Percentiles rank a stretch among this genome's conserved stretches.
These are phyloP conservation scores for Mallotus villosus DNA, from an alignment of 2,797 vertebrate genomes.

Conservation along the genomic window DNA sequence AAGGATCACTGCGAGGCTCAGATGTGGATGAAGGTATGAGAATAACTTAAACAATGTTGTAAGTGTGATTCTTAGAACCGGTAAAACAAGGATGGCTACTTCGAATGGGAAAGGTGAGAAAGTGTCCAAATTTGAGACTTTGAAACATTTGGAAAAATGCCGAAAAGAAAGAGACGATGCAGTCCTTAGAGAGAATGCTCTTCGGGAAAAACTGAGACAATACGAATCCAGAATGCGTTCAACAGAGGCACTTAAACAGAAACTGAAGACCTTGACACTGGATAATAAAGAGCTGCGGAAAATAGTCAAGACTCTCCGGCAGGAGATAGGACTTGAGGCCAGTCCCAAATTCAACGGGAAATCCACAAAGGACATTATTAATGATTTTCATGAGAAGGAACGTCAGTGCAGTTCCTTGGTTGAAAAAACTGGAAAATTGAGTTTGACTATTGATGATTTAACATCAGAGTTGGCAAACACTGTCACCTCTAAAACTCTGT, in stretches of 20 bases:
- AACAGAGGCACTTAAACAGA: conserved; percentile 74
- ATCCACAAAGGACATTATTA: conserved; percentile 78
- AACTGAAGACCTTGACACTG: conserved; percentile 69
- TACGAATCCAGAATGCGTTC: conserved; percentile 71
- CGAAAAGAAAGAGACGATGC: conserved; percentile 80
- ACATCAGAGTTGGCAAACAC: conserved; percentile 74
- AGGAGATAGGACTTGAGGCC: conserved; percentile 77
- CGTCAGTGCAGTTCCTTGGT: conserved; percentile 68
- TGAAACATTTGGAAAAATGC: conserved; percentile 79
- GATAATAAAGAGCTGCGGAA: conserved; percentile 80
- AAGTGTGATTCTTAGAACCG: conserved; percentile 18
- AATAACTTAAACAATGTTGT: conserved; percentile 3
- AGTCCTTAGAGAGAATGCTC: conserved; percentile 68
- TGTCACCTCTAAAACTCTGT: conserved; percentile 74
- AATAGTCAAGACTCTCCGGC: conserved; percentile 74
- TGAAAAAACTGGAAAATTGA: conserved; percentile 74
- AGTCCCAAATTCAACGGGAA: conserved; percentile 77
- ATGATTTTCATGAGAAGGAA: conserved; percentile 76
- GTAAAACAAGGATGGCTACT: conserved; percentile 62
- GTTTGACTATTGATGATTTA: conserved; percentile 72
- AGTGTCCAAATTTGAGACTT: conserved; percentile 73
- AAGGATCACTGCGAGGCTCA: background rate
- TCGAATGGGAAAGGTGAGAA: conserved; percentile 68
- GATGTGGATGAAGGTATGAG: conserved; percentile 20
- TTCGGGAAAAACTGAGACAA: conserved; percentile 75